phyloP scores from a whole-genome alignment of 37 sponge, comb jelly and placozoan species.

The Diacarnus erythraeanus region DNA sequence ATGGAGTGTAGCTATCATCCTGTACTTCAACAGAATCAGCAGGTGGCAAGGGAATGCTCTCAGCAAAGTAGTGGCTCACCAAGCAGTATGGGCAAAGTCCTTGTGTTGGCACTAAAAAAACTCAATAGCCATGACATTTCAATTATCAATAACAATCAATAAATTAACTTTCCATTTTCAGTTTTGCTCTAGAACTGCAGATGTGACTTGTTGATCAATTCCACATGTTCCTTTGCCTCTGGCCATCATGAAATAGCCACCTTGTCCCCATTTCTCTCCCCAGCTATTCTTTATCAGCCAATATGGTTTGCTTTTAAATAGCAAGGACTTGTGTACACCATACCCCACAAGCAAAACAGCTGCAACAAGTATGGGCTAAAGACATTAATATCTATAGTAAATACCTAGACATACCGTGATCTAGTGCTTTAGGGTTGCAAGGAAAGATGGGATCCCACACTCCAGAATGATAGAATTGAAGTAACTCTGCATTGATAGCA shows the following conservation, averaged over 20 bases:
- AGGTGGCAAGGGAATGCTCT: too few relatives aligned
- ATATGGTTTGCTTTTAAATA: constrained; percentile 72
- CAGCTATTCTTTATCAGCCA: constrained; percentile 82
- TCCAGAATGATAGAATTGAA: constrained; percentile 89
- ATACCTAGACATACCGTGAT: constrained; percentile 57
- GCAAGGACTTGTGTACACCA: constrained; percentile 68
- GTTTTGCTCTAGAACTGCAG: constrained; percentile 61
- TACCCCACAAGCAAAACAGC: constrained; percentile 87
- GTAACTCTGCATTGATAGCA: constrained; percentile 62
- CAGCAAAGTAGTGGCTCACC: background rate
- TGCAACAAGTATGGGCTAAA: background rate
- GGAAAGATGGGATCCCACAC: constrained; percentile 72
- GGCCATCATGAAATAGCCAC: constrained; percentile 79
- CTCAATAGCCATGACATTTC: background rate
- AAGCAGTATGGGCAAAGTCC: background rate
- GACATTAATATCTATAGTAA: background rate
- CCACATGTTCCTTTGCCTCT: constrained; percentile 85
- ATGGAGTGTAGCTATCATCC: too few relatives aligned
- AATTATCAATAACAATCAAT: background rate
- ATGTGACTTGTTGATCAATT: constrained; percentile 66
- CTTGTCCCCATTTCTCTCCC: constrained; percentile 82
- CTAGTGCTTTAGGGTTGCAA: constrained; percentile 38
- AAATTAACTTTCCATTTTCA: background rate
- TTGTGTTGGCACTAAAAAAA: background rate
- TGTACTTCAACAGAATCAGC: too few relatives aligned